A percentile compares a stretch with the other conserved stretches of the same genome.
Evolutionary conservation across 1,140 invertebrate genomes (phyloP).

Genomic region (Pentalonia nigronervosa): DNA sequence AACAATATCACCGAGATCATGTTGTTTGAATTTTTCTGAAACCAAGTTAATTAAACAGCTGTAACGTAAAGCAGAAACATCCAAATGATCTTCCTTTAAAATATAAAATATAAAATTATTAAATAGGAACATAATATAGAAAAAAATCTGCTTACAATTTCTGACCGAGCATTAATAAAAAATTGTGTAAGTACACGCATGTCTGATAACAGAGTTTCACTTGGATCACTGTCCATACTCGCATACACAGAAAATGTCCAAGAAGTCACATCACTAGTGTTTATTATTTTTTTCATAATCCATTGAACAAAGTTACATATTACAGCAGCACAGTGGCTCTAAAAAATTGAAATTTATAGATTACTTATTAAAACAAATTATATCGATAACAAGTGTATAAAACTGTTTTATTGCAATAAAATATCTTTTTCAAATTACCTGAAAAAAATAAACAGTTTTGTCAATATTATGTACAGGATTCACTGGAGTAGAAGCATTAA

Average conservation of each 20-base stretch:
- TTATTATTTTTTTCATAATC: conserved; percentile 32
- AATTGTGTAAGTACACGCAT: conserved; percentile 42
- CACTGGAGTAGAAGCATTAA: conserved; percentile 16
- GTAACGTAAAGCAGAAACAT: conserved; percentile 39
- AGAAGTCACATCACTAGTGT: conserved; percentile 26
- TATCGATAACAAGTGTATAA: neutral
- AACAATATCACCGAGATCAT: conserved; percentile 44
- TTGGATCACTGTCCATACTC: conserved; percentile 44
- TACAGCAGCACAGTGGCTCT: conserved; percentile 35
- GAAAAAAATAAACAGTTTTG: conserved; percentile 27
- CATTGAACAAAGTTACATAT: conserved; percentile 49
- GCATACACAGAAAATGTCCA: conserved; percentile 44
- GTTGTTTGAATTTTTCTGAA: conserved; percentile 50
- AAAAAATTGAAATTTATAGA: neutral
- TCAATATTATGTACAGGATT: conserved; percentile 50
- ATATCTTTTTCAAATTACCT: conserved; percentile 2
- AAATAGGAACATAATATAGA: neutral
- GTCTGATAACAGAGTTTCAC: conserved; percentile 48
- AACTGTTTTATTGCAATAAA: neutral
- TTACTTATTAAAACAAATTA: neutral
- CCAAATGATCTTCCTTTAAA: conserved; percentile 46
- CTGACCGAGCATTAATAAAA: conserved; percentile 45
- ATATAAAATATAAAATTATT: neutral
- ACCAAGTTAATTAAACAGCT: conserved; percentile 50
- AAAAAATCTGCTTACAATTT: conserved; percentile 15